Conservation (phyloP, 2,113 vertebrate genomes). For the Gallinago undulata region DNA sequence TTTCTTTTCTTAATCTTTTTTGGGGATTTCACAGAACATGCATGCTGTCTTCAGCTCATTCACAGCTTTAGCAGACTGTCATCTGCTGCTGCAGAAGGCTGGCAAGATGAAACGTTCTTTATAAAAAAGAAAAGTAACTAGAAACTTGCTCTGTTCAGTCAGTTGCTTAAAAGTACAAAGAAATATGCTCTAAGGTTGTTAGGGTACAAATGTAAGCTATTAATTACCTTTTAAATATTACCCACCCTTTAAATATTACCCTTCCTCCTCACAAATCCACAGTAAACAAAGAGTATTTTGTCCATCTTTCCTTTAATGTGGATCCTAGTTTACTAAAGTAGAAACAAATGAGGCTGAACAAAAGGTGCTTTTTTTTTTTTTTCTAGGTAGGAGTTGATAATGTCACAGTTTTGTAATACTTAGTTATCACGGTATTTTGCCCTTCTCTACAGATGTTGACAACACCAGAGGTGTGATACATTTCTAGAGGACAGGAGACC, state of each 20-base stretch:
- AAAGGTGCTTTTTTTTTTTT: not conserved
- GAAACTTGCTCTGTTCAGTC: not conserved
- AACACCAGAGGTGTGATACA: not conserved
- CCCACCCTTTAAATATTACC: not conserved
- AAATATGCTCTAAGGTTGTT: not conserved
- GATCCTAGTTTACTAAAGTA: not conserved
- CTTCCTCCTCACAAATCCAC: not conserved
- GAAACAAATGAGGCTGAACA: not conserved
- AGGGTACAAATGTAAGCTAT: not conserved
- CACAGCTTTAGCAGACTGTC: slow-evolving; percentile 4
- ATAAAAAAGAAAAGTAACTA: not conserved
- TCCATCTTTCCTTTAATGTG: not conserved
- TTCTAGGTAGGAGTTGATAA: not conserved
- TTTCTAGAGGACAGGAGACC: not conserved
- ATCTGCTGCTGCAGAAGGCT: not conserved
- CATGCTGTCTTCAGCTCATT: not conserved
- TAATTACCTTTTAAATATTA: not conserved
- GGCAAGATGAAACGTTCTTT: not conserved
- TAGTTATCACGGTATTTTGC: not conserved
- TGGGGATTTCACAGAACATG: not conserved
- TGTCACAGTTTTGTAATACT: not conserved
- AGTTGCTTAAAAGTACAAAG: not conserved
- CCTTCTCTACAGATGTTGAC: not conserved
- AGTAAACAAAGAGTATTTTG: not conserved
- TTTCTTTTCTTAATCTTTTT: not conserved